Evolutionary conservation across 2,888 invertebrate species (phyloP), one percentile per base, ranked within the genome.

Genomic region (Euplexia lucipara): DNA sequence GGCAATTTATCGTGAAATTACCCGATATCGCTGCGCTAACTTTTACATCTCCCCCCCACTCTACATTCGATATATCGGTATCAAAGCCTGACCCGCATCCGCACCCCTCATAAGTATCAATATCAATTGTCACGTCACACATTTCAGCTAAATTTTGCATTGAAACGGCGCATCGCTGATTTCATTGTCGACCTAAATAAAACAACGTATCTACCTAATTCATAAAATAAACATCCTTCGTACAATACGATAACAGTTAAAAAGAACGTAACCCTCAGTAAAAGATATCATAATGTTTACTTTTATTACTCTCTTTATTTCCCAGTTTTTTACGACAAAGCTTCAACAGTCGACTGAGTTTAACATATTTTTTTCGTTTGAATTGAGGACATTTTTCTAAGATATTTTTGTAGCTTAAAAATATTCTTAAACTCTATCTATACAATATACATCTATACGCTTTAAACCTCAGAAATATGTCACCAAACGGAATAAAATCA

Each of bases 1-100:
- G 79, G 82, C 86, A 88, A 91, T 91, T 88, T 88, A 86, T 90
- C 86, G 82, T 82, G 84, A 88, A 90, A 90, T 90, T 88, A 88
- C 86, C 85, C 84, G 85, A 87, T 87, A 86, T 88, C 80, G 80
- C 76, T 76, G 78, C 82, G 83, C 74, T 78, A 79, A 79, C 79
- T 83, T 80, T 78, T 79, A 81, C 79, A 82, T 69, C 62, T 58
- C 64, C 52, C 75, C 62, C 63, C 57, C 56, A 26, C 68, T 65
- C 56, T 57, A 49, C 48, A 51, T 51, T n/a, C 59, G 37, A 73
- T 75, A 73, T 73, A 72, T 79, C 73, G 69, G 57, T 74, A 69
- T 70, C 57, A 68, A 71, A 63, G 49, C 42, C 57, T 63, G 73
- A 70, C 70, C 64, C 54, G 47, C 47, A 61, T 73, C 41, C 16